Evolutionary conservation across 2,797 vertebrate species (phyloP), one percentile per base, ranked within the genome.

Genomic region (Hypotaenidia okinawae): DNA sequence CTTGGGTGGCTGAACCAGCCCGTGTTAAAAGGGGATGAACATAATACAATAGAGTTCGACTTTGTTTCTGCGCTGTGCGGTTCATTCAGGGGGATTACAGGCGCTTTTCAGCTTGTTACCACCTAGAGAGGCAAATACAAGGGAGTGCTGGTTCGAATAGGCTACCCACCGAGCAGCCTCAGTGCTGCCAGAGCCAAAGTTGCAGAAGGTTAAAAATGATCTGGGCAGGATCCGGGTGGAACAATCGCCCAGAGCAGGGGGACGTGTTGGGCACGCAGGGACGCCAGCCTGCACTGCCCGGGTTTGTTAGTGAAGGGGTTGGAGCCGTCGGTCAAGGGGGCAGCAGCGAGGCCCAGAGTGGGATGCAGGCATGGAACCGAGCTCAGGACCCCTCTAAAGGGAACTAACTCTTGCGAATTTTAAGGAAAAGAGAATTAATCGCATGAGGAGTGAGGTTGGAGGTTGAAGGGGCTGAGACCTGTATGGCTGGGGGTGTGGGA

Each of bases 71-170:
- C 21, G 69, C 82, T 17, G 84, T 16, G 62, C 0, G 1, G 57
- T 85, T 78, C 91, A 84, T 87, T 91, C 94, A 45, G 72, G 37
- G 69, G 92, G 92, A 95, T 95, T 89, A 94, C 78, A 66, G 86
- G 37, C 33, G 37, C 87, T 95, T 94, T 94, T 93, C 88, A 94
- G 81, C 81, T 66, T 41, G 4, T 72, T 87, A 77, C 90, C 95
- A 96, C 94, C 95, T 93, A 86, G 89, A 94, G 92, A 91, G 96
- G 75, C 78, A 55, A 85, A 87, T 23, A 94, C 72, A 94, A 94
- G 88, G 81, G 59, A 90, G 87, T 3, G 9, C 75, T 80, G 81
- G 67, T 89, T 47, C 15, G 2, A 73, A 67, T 19, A 59, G 68
- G 64, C 92, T 69, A 87, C 93, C 92, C 88, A 76, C 68, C 2